phyloP scores from a whole-genome alignment of 2,888 invertebrate genomes.

The Thereva unica region DNA sequence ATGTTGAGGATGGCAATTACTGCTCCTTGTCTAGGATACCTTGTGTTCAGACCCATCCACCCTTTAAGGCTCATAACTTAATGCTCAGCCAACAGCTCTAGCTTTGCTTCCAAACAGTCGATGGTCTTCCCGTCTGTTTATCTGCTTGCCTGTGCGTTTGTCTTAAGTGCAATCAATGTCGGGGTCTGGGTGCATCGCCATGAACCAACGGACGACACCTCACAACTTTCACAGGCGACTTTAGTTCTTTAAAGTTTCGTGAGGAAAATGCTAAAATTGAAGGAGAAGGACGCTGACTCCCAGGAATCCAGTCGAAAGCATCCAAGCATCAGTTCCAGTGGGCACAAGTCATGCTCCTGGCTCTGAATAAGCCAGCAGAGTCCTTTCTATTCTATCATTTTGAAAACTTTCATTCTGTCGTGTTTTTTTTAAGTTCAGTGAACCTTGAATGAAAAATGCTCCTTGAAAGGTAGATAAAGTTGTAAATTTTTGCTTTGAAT shows the following conservation, averaged over 20 bases:
- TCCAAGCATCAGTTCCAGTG: too few species aligned
- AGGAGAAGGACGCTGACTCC: background rate
- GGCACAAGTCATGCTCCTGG: too few species aligned
- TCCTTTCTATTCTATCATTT: too few species aligned
- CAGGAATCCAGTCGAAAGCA: too few species aligned
- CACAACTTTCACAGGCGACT: slow-evolving; percentile 13
- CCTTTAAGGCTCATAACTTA: slow-evolving; percentile 4
- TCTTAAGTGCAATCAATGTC: slow-evolving; percentile 40
- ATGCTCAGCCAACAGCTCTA: background rate
- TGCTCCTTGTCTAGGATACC: slow-evolving; percentile 25
- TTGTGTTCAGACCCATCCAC: background rate
- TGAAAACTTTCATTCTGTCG: background rate
- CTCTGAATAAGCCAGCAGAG: too few species aligned
- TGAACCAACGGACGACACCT: slow-evolving; percentile 1
- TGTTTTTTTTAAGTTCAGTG: slow-evolving; percentile 15
- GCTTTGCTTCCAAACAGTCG: background rate
- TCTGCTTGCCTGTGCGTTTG: slow-evolving; percentile 37
- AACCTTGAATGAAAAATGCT: slow-evolving; percentile 11
- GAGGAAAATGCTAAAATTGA: slow-evolving; percentile 18
- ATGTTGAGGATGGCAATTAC: slow-evolving; percentile 29
- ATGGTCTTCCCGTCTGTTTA: slow-evolving; percentile 19
- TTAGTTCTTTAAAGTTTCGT: slow-evolving; percentile 10
- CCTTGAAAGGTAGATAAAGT: background rate
- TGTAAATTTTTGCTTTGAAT: too few species aligned
- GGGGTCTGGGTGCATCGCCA: slow-evolving; percentile 20